Evolutionary conservation across 2,888 invertebrate species (phyloP).

Genomic region (Synanthedon formicaeformis): DNA sequence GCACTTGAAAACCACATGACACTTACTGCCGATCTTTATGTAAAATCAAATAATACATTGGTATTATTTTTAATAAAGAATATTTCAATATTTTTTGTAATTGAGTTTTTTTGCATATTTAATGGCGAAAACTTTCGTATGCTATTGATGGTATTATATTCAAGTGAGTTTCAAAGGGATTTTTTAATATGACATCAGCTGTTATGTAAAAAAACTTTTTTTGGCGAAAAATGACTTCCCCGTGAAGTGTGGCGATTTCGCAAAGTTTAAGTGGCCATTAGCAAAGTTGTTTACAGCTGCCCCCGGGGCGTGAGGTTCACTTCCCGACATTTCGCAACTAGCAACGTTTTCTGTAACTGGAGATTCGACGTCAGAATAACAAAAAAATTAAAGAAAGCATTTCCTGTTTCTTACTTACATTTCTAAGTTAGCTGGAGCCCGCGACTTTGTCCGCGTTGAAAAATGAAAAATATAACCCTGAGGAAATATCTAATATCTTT

Average conservation of each 20-base stretch:
- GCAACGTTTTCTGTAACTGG: background rate
- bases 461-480: no score
- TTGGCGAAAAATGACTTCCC: background rate
- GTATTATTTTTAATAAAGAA: no score
- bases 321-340: constrained; percentile 5
- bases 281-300: constrained; percentile 51
- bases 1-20: no score
- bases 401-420: no score
- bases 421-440: no score
- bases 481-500: no score
- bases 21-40: no score
- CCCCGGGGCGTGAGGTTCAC: constrained; percentile 29
- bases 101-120: no score
- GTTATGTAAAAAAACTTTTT: background rate
- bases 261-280: constrained; percentile 56
- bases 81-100: no score
- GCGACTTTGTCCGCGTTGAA: no score
- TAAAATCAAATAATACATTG: no score
- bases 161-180: background rate
- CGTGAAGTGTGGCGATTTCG: constrained; percentile 36
- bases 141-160: background rate
- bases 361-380: background rate
- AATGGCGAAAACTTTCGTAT: no score
- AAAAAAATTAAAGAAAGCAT: background rate
- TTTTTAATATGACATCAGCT: background rate